phyloP scores from a whole-genome alignment of 2,113 vertebrate species.

The Gymnogyps californianus region DNA sequence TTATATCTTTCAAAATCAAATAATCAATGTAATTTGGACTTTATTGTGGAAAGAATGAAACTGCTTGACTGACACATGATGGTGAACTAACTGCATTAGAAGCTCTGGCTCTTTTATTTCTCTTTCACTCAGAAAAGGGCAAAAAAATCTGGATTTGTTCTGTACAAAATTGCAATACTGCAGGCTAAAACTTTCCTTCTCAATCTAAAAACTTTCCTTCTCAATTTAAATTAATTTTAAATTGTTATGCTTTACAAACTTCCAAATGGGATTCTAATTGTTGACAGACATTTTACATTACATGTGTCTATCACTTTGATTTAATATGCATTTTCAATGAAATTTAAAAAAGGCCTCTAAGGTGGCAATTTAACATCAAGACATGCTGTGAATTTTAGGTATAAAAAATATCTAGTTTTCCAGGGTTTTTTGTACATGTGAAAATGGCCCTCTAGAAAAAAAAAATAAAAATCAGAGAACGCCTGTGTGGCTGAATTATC shows the following conservation, averaged over 20 bases:
- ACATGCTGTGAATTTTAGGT: slow-evolving; percentile 67
- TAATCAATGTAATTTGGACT: background rate
- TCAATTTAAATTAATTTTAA: slow-evolving; percentile 58
- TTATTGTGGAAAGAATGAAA: background rate
- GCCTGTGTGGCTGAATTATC: background rate
- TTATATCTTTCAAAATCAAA: slow-evolving; percentile 13
- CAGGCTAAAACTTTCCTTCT: slow-evolving; percentile 37
- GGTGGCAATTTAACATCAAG: slow-evolving; percentile 68
- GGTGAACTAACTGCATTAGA: background rate
- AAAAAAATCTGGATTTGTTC: slow-evolving; percentile 3
- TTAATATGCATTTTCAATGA: slow-evolving; percentile 71
- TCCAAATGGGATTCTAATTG: slow-evolving; percentile 65
- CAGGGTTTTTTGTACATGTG: background rate
- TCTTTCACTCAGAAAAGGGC: background rate
- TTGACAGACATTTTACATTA: slow-evolving; percentile 69
- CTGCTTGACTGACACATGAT: background rate
- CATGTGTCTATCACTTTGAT: slow-evolving; percentile 71
- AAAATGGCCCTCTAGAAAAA: slow-evolving; percentile 6
- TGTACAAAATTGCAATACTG: background rate
- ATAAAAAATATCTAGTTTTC: slow-evolving; percentile 48
- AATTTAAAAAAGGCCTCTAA: slow-evolving; percentile 66
- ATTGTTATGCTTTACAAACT: slow-evolving; percentile 69
- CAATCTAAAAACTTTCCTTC: slow-evolving; percentile 41
- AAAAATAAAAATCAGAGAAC: background rate
- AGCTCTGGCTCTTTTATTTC: background rate